Percentiles rank a stretch among this genome's conserved stretches.
Conservation (phyloP, 2,888 invertebrate genomes). For the Acleris laterana region DNA sequence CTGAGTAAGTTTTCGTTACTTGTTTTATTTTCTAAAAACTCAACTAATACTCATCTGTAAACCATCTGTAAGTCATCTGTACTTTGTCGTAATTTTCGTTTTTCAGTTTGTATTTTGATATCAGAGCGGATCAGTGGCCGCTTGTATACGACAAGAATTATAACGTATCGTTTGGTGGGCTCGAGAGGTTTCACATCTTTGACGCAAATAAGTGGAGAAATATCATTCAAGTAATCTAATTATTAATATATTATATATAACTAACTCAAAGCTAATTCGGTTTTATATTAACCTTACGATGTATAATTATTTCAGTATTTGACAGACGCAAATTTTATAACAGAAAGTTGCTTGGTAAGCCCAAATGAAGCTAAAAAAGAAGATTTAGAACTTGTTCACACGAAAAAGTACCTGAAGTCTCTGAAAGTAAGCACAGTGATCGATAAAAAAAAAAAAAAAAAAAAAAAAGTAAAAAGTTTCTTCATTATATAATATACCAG, state of each 20-base stretch:
- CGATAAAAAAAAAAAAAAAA: too few species aligned
- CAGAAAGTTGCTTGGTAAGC: constrained; percentile 85
- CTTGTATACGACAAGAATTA: constrained; percentile 91
- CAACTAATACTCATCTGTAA: too few species aligned
- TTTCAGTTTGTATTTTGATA: constrained; percentile 81
- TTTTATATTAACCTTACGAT: background rate
- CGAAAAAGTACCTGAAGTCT: constrained; percentile 88
- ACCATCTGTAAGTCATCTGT: background rate
- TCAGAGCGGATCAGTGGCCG: constrained; percentile 87
- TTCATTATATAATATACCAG: too few species aligned
- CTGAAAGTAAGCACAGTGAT: constrained; percentile 83
- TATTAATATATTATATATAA: background rate
- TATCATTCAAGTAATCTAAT: constrained; percentile 85
- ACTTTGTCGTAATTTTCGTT: constrained; percentile 8
- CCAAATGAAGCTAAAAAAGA: constrained; percentile 89
- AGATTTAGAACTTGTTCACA: constrained; percentile 91
- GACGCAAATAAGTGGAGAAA: constrained; percentile 95
- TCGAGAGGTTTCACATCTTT: constrained; percentile 94
- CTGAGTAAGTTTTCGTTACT: too few species aligned
- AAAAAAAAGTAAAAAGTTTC: too few species aligned
- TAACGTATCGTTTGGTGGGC: constrained; percentile 91
- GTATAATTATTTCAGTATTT: constrained; percentile 72
- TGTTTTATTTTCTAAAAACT: too few species aligned
- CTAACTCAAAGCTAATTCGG: background rate
- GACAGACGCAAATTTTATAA: constrained; percentile 85